Conservation (phyloP, 2,113 vertebrate species). For the Oxyruncus cristatus region DNA sequence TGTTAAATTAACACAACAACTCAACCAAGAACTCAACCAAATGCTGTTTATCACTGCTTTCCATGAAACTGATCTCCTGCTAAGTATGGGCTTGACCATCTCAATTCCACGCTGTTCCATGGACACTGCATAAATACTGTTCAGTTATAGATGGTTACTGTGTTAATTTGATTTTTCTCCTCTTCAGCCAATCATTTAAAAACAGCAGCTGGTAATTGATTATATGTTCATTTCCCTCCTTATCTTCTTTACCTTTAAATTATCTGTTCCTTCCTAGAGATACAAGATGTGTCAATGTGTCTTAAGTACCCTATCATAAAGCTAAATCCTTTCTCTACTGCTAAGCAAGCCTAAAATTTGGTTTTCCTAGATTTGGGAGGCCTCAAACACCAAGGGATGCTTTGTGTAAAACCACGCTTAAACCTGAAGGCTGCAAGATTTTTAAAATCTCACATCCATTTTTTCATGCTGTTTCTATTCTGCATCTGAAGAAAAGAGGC, state of each 20-base stretch:
- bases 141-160: background rate
- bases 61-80: background rate
- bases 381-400: background rate
- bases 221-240: background rate
- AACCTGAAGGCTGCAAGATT: background rate
- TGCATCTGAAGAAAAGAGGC: background rate
- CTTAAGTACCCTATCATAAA: background rate
- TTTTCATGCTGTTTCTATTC: background rate
- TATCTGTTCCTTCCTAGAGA: background rate
- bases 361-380: background rate
- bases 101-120: background rate
- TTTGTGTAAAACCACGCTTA: background rate
- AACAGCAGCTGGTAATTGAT: background rate
- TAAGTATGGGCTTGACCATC: background rate
- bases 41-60: constrained; percentile 15
- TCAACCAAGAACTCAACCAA: constrained; percentile 17
- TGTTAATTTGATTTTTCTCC: background rate
- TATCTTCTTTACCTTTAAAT: background rate
- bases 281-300: background rate
- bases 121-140: background rate
- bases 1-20: constrained; percentile 60
- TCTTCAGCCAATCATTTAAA: background rate
- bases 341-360: background rate
- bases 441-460: background rate
- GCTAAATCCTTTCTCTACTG: background rate